A percentile compares a stretch with the other conserved stretches of the same genome.
Evolutionary conservation across 2,888 invertebrate genomes (phyloP).

Genomic region (Ariolimax columbianus): DNA sequence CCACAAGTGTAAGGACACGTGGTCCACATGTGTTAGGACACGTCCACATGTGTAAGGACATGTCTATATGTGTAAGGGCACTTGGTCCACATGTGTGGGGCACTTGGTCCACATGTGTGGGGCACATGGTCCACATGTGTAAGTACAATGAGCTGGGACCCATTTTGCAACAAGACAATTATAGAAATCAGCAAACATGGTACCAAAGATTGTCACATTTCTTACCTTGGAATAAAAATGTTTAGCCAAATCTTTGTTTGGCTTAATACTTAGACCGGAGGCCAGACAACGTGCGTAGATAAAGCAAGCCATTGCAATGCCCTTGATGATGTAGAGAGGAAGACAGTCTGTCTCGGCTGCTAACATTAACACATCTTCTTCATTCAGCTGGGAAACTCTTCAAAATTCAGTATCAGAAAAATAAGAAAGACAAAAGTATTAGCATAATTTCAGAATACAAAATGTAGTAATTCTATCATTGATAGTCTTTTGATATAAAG

Average conservation of each 20-base stretch:
- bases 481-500: no score
- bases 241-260: slow-evolving; percentile 69
- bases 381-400: slow-evolving; percentile 71
- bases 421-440: no score
- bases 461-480: background rate
- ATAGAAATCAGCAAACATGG: background rate
- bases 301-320: slow-evolving; percentile 76
- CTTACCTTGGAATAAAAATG: slow-evolving; percentile 75
- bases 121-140: no score
- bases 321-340: slow-evolving; percentile 73
- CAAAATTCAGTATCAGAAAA: slow-evolving; percentile 25
- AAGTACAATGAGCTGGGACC: no score
- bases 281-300: slow-evolving; percentile 76
- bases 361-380: slow-evolving; percentile 66
- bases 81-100: no score
- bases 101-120: no score
- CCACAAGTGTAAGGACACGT: no score
- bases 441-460: background rate
- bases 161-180: no score
- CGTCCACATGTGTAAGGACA: no score
- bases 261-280: slow-evolving; percentile 72
- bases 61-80: no score
- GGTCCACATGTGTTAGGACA: no score
- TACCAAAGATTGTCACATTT: background rate
- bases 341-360: slow-evolving; percentile 76